These are phyloP conservation scores for Brenthis daphne DNA, from an alignment of 2,888 invertebrate species.

Conservation along the genomic window DNA sequence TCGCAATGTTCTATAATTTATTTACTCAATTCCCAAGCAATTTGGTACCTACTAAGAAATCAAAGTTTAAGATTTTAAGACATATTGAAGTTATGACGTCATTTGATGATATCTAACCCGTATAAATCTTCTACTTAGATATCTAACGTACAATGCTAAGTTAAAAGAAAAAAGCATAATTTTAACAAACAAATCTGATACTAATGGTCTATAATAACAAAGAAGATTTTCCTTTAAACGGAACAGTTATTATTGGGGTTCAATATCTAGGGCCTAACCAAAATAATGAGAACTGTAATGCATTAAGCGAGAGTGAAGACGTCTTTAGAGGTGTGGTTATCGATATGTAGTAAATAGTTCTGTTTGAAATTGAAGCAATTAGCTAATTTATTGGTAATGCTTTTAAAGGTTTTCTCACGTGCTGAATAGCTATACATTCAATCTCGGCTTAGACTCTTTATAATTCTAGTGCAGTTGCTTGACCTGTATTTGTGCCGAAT, in stretches of 20 bases:
- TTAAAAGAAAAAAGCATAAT: neutral
- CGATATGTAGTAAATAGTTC: constrained; percentile 27
- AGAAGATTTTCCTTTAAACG: constrained; percentile 14
- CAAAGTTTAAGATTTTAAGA: no score
- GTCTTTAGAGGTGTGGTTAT: constrained; percentile 30
- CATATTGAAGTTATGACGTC: no score
- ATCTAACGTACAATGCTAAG: neutral
- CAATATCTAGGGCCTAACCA: neutral
- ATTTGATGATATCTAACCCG: constrained; percentile 4
- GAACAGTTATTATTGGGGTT: neutral
- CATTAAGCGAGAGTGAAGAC: constrained; percentile 27
- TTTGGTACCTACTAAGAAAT: no score
- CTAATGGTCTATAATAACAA: neutral
- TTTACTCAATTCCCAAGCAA: no score
- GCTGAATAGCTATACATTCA: constrained; percentile 33
- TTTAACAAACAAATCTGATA: neutral
- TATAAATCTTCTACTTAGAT: constrained; percentile 29
- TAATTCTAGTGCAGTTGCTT: constrained; percentile 33
- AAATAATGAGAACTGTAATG: constrained; percentile 20
- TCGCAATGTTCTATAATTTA: no score
- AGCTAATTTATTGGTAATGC: constrained; percentile 37
- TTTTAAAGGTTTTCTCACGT: constrained; percentile 37
- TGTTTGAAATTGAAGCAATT: constrained; percentile 32
- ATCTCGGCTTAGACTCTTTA: constrained; percentile 28
- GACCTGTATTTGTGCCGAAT: constrained; percentile 31